Evolutionary conservation across 35 echinoderm and acorn worm species (phyloP), one percentile per base, ranked within the genome.

Genomic region (Ophioderma brevispina): DNA sequence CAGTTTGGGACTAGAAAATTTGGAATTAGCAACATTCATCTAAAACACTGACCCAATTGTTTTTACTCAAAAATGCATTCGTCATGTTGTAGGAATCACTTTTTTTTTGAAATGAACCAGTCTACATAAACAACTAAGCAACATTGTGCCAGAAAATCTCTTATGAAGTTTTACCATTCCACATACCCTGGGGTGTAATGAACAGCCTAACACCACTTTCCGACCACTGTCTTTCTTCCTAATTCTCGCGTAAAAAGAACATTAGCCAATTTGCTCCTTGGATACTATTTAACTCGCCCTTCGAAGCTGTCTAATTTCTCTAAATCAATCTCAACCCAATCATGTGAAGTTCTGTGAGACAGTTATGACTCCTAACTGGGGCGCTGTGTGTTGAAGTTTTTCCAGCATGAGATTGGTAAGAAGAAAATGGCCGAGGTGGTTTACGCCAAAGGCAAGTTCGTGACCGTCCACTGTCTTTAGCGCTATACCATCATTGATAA

Each of bases 391-490:
- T 64, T 92, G 89, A 8, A 98, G 93, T 31, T 89, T 92, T 10
- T 86, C 86, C 87, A 98, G 30, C 33, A 98, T 59, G 39, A 98
- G 90, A 59, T 85, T 94, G 17, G 92, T 94, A 25, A 98, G 90
- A 19, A 98, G 87, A 76, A 98, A 98, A 78, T 98, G 96, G 5
- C 96, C 96, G n/a, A 98, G 83, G 37, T 98, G 92, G 50, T 98
- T 98, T 32, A 94, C 92, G 25, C 96, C 92, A 42, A 98, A 98
- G 19, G 87, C 81, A 42, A 98, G 80, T 46, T 98, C 96, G 77
- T 94, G 89, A 19, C 96, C 96, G 31, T 98, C 96, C 32, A 59
- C 92, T 14, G 96, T 98, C 31, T 80, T 83, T n/a, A n/a, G n/a
- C 2, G 81, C 39, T 25, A 76, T 88, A 23, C 86, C 89, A 36